Conservation (phyloP, 1,140 invertebrate species). For the Cataglyphis hispanica region DNA sequence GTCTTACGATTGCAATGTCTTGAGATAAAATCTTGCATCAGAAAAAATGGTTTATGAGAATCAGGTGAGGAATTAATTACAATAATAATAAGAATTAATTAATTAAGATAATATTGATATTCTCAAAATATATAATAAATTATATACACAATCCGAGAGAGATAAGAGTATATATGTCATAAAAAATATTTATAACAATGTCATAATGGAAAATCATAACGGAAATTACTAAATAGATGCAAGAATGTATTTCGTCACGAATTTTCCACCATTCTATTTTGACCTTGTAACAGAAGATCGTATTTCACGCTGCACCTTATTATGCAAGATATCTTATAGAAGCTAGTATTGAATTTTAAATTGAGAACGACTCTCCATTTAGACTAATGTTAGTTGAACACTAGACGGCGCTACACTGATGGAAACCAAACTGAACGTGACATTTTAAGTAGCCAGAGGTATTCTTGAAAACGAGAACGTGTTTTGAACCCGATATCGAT, state of each 20-base stretch:
- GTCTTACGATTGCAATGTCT: constrained; percentile 3
- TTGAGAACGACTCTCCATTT: constrained; percentile 28
- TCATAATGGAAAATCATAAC: neutral
- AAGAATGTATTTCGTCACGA: neutral
- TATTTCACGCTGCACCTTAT: neutral
- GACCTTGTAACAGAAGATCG: neutral
- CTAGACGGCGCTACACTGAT: neutral
- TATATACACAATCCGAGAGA: neutral
- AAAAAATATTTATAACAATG: neutral
- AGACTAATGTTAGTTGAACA: constrained; percentile 10
- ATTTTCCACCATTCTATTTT: constrained; percentile 15
- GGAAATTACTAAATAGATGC: neutral
- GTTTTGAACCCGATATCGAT: constrained; percentile 30
- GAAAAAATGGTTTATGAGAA: constrained; percentile 26
- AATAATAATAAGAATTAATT: constrained; percentile 38
- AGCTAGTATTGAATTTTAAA: constrained; percentile 27
- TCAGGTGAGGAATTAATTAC: neutral
- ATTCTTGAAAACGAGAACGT: constrained; percentile 16
- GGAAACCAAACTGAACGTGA: constrained; percentile 39
- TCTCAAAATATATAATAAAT: neutral
- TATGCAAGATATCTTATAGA: neutral
- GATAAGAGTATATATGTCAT: neutral
- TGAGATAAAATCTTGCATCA: constrained; percentile 17
- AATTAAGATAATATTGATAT: neutral
- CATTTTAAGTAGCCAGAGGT: constrained; percentile 35